Evolutionary conservation across 2,113 vertebrate species (phyloP).

Genomic region (Malurus melanocephalus): DNA sequence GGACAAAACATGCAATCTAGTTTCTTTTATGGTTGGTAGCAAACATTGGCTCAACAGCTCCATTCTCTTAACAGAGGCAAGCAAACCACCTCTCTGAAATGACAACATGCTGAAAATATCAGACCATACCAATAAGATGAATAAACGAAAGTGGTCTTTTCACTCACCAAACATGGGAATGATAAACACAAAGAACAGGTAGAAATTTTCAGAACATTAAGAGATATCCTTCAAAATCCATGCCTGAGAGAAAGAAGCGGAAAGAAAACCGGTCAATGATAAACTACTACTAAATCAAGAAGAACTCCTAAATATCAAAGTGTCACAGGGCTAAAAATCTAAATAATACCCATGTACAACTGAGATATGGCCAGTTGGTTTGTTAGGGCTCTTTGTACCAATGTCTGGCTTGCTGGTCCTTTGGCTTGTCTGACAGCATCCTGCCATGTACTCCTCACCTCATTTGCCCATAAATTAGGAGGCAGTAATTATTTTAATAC

Average conservation of each 20-base stretch:
- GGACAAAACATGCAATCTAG: not conserved
- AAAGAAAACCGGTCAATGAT: not conserved
- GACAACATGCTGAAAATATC: not conserved
- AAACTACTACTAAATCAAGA: not conserved
- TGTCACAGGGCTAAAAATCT: not conserved
- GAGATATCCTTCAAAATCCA: not conserved
- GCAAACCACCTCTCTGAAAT: not conserved
- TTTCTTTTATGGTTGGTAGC: not conserved
- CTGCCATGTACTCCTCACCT: not conserved
- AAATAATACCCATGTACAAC: not conserved
- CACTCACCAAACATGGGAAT: not conserved
- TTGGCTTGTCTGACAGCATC: not conserved
- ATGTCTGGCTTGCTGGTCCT: not conserved
- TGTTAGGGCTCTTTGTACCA: not conserved
- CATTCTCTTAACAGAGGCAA: not conserved
- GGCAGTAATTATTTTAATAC: not conserved
- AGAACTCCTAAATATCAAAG: not conserved
- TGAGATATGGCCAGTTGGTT: not conserved
- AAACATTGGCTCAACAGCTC: not conserved
- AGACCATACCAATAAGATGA: not conserved
- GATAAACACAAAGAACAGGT: not conserved
- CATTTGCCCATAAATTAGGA: not conserved
- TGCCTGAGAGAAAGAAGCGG: not conserved
- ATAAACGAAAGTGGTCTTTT: not conserved
- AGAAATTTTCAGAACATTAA: not conserved